phyloP scores from a whole-genome alignment of 2,797 vertebrate genomes.

The Clamator glandarius region DNA sequence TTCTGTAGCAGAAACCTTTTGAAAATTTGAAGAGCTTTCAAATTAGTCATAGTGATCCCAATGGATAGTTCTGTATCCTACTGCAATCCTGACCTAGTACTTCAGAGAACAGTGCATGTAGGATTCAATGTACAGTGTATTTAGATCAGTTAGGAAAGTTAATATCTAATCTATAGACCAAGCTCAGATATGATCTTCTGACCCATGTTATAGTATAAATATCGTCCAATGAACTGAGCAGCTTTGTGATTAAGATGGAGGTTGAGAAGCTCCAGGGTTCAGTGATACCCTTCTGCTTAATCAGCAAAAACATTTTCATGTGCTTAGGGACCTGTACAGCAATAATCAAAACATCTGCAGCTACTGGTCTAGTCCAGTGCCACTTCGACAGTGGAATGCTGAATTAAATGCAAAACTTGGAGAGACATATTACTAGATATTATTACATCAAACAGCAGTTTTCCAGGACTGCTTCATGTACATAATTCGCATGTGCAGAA shows the following conservation, averaged over 20 bases:
- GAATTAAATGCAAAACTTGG: neutral
- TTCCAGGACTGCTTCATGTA: neutral
- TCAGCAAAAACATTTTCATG: neutral
- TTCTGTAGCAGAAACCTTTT: neutral
- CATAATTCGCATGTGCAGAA: neutral
- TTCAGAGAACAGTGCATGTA: neutral
- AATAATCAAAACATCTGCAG: neutral
- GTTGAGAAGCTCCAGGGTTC: neutral
- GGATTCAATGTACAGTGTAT: neutral
- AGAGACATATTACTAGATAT: neutral
- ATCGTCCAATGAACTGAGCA: neutral
- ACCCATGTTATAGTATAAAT: neutral
- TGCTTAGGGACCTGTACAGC: neutral
- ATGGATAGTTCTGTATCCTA: neutral
- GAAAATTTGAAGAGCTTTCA: neutral
- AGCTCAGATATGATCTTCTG: neutral
- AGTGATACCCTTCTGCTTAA: neutral
- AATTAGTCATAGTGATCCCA: neutral
- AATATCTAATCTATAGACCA: neutral
- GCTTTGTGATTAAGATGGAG: neutral
- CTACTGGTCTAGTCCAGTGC: neutral
- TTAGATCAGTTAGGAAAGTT: neutral
- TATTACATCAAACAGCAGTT: neutral
- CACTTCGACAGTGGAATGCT: neutral
- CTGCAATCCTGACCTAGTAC: neutral